Percentiles rank a stretch among this genome's conserved stretches.
Conservation (phyloP, 2,888 invertebrate species). For the Eurytoma adleriae region DNA sequence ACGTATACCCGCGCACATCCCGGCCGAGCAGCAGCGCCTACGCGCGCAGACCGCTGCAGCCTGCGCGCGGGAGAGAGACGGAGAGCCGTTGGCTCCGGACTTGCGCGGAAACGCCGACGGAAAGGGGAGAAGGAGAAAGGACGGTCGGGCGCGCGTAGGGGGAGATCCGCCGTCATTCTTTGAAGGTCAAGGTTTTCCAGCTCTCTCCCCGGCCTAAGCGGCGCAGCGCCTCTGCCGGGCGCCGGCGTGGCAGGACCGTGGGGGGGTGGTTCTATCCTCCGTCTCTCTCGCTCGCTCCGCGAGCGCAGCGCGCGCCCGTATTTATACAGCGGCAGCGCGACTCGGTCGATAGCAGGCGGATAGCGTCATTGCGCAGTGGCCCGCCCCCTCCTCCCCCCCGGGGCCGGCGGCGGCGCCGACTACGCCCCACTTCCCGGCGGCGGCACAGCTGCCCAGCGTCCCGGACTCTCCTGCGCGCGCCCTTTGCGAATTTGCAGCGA, state of each 20-base stretch:
- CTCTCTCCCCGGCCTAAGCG: conserved; percentile 15
- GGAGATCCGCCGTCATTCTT: conserved; percentile 61
- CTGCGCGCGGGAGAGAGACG: neutral
- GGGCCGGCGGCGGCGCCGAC: too few species aligned
- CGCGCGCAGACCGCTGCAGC: neutral
- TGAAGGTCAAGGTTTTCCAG: conserved; percentile 74
- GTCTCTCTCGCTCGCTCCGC: too few species aligned
- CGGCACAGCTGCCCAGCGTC: neutral
- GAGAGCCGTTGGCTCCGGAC: neutral
- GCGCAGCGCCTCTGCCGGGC: conserved; percentile 3
- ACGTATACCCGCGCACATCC: neutral
- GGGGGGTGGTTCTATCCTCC: conserved; percentile 1
- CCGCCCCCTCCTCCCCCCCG: conserved; percentile 26
- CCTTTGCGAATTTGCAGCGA: neutral
- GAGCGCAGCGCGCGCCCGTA: conserved; percentile 67
- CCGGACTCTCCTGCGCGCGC: neutral
- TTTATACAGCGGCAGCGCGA: conserved; percentile 71
- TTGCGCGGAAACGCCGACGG: neutral
- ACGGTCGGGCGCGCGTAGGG: conserved; percentile 25
- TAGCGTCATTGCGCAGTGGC: conserved; percentile 73
- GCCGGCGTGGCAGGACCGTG: conserved; percentile 12
- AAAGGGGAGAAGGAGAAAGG: neutral
- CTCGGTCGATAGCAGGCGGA: conserved; percentile 70
- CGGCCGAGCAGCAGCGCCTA: neutral
- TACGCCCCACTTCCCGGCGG: conserved; percentile 15